Conservation (phyloP, 1,140 invertebrate genomes). For the Pseudomyrmex sp. region DNA sequence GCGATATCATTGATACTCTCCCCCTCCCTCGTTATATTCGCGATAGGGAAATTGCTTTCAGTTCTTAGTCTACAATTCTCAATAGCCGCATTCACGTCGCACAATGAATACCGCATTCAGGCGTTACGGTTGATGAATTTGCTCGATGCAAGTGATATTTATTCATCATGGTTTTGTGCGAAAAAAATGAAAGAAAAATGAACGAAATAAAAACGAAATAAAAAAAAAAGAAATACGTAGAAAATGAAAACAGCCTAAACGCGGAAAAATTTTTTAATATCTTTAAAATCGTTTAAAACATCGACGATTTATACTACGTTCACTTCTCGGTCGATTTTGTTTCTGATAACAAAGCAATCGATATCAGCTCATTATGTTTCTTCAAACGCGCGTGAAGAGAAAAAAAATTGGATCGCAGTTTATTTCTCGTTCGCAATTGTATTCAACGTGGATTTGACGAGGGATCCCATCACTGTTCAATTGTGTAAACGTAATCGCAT, state of each 20-base stretch:
- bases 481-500: not conserved
- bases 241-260: not conserved
- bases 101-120: constrained; percentile 30
- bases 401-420: constrained; percentile 26
- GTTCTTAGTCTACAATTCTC: constrained; percentile 31
- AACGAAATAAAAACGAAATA: not conserved
- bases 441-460: not conserved
- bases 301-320: not conserved
- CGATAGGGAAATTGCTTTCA: constrained; percentile 12
- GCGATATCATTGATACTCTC: constrained; percentile 14
- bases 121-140: not conserved
- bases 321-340: too few relatives aligned
- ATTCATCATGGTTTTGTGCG: constrained; percentile 5
- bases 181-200: not conserved
- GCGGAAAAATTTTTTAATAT: not conserved
- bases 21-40: not conserved
- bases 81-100: constrained; percentile 26
- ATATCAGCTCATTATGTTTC: constrained; percentile 12
- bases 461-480: not conserved
- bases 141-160: constrained; percentile 30
- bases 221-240: not conserved
- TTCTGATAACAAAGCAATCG: not conserved
- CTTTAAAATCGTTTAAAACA: not conserved
- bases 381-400: not conserved
- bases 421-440: not conserved